Evolutionary conservation across 2,888 invertebrate species (phyloP).

Genomic region (Drosophila suboccidentalis): DNA sequence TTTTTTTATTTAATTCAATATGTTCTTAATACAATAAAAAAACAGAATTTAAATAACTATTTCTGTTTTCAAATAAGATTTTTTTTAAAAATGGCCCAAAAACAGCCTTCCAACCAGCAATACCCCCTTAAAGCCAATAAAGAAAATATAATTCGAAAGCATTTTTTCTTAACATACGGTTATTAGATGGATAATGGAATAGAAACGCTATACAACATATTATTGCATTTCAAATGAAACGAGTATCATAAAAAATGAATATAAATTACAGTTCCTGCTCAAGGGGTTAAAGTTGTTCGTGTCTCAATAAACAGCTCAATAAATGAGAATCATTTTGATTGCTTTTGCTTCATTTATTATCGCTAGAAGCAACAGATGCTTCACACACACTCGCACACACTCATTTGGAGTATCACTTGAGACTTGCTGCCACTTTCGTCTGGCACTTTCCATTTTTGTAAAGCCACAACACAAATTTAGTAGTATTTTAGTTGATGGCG

Average conservation of each 20-base stretch:
- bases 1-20: no score
- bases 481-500: conserved; percentile 19
- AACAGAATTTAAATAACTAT: no score
- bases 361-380: conserved; percentile 33
- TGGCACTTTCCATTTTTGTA: conserved; percentile 57
- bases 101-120: no score
- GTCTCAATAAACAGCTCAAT: conserved; percentile 26
- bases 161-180: neutral
- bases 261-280: neutral
- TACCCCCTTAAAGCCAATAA: neutral
- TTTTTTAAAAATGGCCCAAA: no score
- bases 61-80: no score
- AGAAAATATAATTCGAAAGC: neutral
- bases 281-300: conserved; percentile 4
- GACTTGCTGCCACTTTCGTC: conserved; percentile 34
- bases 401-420: conserved; percentile 6
- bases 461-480: conserved; percentile 13
- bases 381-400: conserved; percentile 6
- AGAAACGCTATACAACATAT: neutral
- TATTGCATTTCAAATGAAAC: conserved; percentile 5
- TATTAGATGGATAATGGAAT: neutral
- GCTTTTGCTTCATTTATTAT: conserved; percentile 30
- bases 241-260: neutral
- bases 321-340: conserved; percentile 38
- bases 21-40: no score